These are phyloP conservation scores for Haliaeetus leucogaster DNA, from an alignment of 2,113 vertebrate genomes.

Conservation along the genomic window DNA sequence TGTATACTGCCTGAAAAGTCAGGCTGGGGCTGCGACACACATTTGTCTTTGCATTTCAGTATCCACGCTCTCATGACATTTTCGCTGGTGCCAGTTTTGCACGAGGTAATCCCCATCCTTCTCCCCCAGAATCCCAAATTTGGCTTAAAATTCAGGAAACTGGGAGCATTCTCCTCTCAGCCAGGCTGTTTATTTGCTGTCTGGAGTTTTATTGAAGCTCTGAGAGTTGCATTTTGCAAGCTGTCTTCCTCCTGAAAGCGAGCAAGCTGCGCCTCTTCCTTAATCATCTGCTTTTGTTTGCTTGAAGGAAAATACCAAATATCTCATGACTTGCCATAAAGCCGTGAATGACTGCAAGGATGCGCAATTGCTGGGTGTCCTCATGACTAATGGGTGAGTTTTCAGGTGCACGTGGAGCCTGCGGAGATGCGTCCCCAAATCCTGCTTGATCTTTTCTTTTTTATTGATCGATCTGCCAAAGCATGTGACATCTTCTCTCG, in stretches of 20 bases:
- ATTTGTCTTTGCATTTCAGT: not conserved
- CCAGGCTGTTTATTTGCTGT: constrained; percentile 50
- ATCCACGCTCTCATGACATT: not conserved
- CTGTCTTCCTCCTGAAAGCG: constrained; percentile 42
- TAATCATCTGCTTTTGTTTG: constrained; percentile 62
- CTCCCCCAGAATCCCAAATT: not conserved
- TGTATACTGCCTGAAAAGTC: not conserved
- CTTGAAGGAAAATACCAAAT: constrained; percentile 43
- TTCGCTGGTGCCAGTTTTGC: not conserved
- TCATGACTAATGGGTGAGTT: constrained; percentile 4
- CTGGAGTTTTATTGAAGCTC: constrained; percentile 49
- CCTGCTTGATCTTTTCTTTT: not conserved
- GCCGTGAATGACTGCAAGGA: constrained; percentile 9
- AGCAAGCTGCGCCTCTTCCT: constrained; percentile 47
- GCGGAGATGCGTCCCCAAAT: not conserved
- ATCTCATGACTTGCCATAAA: constrained; percentile 30
- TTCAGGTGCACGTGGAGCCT: constrained; percentile 26
- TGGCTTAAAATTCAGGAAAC: not conserved
- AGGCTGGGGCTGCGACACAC: not conserved
- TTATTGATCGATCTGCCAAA: rapidly evolving
- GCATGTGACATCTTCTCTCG: rapidly evolving
- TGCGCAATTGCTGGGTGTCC: not conserved
- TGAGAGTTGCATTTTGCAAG: constrained; percentile 39
- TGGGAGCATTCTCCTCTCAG: not conserved
- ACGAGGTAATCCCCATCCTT: constrained; percentile 3